phyloP scores from a whole-genome alignment of 2,113 vertebrate species.

The Calyptomena viridis region DNA sequence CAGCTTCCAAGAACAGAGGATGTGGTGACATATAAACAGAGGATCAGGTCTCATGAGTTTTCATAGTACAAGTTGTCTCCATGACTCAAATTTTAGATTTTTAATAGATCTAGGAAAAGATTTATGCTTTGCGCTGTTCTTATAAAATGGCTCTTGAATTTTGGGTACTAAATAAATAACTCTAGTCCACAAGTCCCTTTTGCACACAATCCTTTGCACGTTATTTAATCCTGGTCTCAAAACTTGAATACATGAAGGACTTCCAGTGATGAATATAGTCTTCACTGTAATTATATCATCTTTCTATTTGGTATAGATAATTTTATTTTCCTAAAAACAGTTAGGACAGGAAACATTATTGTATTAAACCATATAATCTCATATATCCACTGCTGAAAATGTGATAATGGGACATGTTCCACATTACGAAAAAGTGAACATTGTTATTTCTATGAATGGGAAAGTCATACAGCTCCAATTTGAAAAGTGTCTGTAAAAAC shows the following conservation, averaged over 20 bases:
- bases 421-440: background rate
- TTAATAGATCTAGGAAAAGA: background rate
- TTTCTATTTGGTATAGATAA: background rate
- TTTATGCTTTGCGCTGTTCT: background rate
- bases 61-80: background rate
- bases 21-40: background rate
- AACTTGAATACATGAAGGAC: background rate
- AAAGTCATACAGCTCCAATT: background rate
- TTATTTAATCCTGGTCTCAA: conserved; percentile 7
- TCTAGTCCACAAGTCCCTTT: background rate
- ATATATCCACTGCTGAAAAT: background rate
- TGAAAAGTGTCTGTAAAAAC: background rate
- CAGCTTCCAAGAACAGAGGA: background rate
- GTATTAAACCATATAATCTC: background rate
- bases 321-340: conserved; percentile 25
- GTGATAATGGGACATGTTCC: background rate
- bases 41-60: background rate
- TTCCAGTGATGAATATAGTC: background rate
- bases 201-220: background rate
- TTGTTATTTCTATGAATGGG: background rate
- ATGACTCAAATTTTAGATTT: background rate
- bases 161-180: conserved; percentile 11
- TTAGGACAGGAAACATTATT: background rate
- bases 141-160: background rate
- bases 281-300: background rate